phyloP scores from a whole-genome alignment of 2,888 invertebrate genomes.

The Phyllotreta cruciferae region DNA sequence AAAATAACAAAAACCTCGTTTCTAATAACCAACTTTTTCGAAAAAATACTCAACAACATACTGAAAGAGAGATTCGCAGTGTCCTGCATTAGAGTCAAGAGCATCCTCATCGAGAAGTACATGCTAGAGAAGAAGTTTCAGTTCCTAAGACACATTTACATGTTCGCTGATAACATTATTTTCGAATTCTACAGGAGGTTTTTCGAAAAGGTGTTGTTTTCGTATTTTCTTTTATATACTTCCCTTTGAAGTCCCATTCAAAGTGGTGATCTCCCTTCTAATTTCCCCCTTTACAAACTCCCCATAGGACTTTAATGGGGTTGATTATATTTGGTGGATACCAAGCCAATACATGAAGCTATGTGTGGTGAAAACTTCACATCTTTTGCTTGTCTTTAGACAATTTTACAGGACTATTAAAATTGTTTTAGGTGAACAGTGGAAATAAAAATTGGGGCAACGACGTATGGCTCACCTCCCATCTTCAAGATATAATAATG shows the following conservation, averaged over 20 bases:
- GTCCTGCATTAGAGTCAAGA: constrained; percentile 55
- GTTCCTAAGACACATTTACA: constrained; percentile 53
- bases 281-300: too few species aligned
- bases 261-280: too few species aligned
- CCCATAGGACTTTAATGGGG: too few species aligned
- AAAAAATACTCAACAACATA: constrained; percentile 48
- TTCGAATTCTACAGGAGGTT: constrained; percentile 55
- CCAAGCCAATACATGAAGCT: too few species aligned
- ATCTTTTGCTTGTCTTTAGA: too few species aligned
- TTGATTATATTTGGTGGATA: too few species aligned
- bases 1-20: constrained; percentile 50
- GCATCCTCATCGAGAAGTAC: constrained; percentile 52
- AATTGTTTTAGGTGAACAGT: constrained; percentile 42
- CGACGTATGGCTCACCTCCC: constrained; percentile 54
- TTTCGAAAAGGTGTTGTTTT: constrained; percentile 50
- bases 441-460: constrained; percentile 51
- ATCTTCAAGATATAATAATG: constrained; percentile 56
- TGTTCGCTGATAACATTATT: constrained; percentile 56
- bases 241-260: too few species aligned
- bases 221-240: too few species aligned
- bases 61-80: constrained; percentile 53
- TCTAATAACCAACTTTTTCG: constrained; percentile 52
- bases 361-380: too few species aligned
- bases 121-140: constrained; percentile 53
- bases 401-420: background rate